Conservation (phyloP, 2,797 vertebrate species). For the Brotogeris chrysoptera region DNA sequence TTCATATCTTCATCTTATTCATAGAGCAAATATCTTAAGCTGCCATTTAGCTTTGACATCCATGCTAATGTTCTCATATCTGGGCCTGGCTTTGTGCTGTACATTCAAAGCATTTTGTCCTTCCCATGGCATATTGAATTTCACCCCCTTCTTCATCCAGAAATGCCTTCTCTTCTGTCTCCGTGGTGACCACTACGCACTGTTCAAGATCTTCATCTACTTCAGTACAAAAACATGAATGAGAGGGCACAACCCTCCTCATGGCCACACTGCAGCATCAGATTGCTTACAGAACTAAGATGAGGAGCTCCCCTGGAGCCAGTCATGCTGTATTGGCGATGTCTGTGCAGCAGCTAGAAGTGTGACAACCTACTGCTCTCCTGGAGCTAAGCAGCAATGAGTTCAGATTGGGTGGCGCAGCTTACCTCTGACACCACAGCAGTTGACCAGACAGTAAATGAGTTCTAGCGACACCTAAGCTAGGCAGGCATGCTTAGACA, state of each 20-base stretch:
- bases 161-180: neutral
- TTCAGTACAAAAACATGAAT: neutral
- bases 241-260: neutral
- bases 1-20: neutral
- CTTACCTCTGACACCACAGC: neutral
- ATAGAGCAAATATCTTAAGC: neutral
- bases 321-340: neutral
- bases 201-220: neutral
- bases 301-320: neutral
- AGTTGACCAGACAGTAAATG: neutral
- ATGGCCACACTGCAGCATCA: neutral
- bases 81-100: neutral
- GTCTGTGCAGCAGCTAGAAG: neutral
- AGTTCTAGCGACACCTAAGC: neutral
- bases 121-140: neutral
- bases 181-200: neutral
- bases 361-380: neutral
- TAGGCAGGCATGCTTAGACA: neutral
- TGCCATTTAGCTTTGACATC: conserved; percentile 20
- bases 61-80: neutral
- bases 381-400: neutral
- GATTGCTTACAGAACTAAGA: neutral
- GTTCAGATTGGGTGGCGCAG: neutral
- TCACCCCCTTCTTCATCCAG: neutral
- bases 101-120: neutral